A percentile compares a stretch with the other conserved stretches of the same genome.
phyloP scores from a whole-genome alignment of 92 coral and sea anemone genomes.

The Palythoa caribaeorum region DNA sequence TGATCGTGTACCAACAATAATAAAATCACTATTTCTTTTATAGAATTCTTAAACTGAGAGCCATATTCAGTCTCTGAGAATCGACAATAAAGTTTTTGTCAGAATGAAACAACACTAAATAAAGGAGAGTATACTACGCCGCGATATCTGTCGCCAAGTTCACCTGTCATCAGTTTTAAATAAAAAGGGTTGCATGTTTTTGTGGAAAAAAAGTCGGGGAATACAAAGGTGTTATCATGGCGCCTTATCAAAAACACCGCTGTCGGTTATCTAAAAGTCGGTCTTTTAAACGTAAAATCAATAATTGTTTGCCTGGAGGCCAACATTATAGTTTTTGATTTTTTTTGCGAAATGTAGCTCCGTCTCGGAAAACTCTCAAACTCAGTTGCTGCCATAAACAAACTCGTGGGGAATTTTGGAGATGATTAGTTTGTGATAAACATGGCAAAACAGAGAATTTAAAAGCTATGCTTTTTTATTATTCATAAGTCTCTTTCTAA shows the following conservation, averaged over 20 bases:
- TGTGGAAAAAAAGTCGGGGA: slow-evolving; percentile 13
- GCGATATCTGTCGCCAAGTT: background rate
- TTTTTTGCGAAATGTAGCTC: background rate
- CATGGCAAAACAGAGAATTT: slow-evolving; percentile 26
- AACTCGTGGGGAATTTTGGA: background rate
- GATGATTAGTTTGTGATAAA: slow-evolving; percentile 31
- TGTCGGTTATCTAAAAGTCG: slow-evolving; percentile 46
- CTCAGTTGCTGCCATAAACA: background rate
- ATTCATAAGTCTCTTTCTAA: slow-evolving; percentile 26
- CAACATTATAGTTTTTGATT: background rate
- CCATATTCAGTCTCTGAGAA: background rate
- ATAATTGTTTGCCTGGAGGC: slow-evolving; percentile 42
- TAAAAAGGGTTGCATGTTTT: background rate
- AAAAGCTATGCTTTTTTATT: slow-evolving; percentile 33
- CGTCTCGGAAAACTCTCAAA: slow-evolving; percentile 1
- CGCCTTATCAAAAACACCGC: slow-evolving; percentile 42
- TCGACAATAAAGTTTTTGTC: background rate
- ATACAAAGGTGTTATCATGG: slow-evolving; percentile 26
- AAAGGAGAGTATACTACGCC: background rate
- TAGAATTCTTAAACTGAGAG: background rate
- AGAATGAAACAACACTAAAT: background rate
- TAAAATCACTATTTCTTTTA: slow-evolving; percentile 2
- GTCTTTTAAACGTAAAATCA: slow-evolving; percentile 36
- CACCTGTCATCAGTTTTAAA: background rate
- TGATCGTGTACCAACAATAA: slow-evolving; percentile 46